A percentile compares a stretch with the other conserved stretches of the same genome.
Conservation (phyloP, 1,140 invertebrate genomes). For the Aradophagus sp. region DNA sequence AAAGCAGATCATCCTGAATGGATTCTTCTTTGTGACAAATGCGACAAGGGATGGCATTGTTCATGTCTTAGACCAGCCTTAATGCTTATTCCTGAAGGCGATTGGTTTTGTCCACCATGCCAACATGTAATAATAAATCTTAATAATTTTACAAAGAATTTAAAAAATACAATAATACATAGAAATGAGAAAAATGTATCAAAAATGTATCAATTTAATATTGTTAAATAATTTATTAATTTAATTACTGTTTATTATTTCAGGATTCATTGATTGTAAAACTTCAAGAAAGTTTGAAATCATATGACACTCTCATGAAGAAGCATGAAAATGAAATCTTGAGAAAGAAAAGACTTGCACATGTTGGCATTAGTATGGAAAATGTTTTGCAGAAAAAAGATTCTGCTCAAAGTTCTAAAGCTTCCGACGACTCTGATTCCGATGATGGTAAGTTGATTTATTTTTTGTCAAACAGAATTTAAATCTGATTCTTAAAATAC, state of each 20-base stretch:
- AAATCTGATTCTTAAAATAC: conserved; percentile 1
- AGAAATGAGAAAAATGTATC: too few species aligned
- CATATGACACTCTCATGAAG: conserved; percentile 78
- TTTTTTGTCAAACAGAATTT: background rate
- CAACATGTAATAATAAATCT: conserved; percentile 84
- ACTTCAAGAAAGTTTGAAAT: conserved; percentile 78
- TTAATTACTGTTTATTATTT: conserved; percentile 49
- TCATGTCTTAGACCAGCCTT: conserved; percentile 92
- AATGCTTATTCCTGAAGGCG: conserved; percentile 94
- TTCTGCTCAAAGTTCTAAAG: conserved; percentile 47
- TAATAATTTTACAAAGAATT: too few species aligned
- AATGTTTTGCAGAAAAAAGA: conserved; percentile 79
- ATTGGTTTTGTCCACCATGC: conserved; percentile 98
- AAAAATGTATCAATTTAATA: too few species aligned
- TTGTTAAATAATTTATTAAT: background rate
- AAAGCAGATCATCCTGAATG: conserved; percentile 95
- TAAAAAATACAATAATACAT: conserved; percentile 7
- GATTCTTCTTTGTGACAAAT: conserved; percentile 95
- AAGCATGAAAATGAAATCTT: conserved; percentile 82
- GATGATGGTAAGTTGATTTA: conserved; percentile 54
- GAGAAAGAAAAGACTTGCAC: conserved; percentile 82
- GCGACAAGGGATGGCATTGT: conserved; percentile 96
- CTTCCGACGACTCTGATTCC: conserved; percentile 63
- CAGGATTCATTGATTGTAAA: conserved; percentile 83
- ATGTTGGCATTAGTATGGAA: conserved; percentile 85